Evolutionary conservation across 1,140 invertebrate genomes (phyloP).

Genomic region (Ctenoplectra terminalis): DNA sequence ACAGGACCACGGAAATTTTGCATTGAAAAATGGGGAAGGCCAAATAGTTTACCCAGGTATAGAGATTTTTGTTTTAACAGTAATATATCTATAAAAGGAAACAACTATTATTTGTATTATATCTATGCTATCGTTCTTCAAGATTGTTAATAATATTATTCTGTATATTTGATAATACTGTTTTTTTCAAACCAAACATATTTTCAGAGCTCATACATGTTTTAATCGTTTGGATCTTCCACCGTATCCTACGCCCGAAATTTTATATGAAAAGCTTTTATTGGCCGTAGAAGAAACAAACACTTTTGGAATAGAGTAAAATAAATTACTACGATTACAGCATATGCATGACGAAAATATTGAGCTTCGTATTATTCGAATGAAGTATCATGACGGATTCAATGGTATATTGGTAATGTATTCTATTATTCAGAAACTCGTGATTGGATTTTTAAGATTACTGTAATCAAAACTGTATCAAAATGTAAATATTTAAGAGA

Average conservation of each 20-base stretch:
- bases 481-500: conserved; percentile 48
- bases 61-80: not conserved
- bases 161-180: conserved; percentile 12
- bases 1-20: conserved; percentile 98
- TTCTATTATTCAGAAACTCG: conserved; percentile 14
- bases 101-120: conserved; percentile 12
- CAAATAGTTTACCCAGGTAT: conserved; percentile 95
- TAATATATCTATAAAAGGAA: not conserved
- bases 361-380: not conserved
- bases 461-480: conserved; percentile 55
- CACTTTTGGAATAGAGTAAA: conserved; percentile 98
- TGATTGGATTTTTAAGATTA: conserved; percentile 40
- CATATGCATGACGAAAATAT: conserved; percentile 7
- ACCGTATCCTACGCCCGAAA: conserved; percentile 96
- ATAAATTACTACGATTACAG: conserved; percentile 30
- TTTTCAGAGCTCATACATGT: conserved; percentile 95
- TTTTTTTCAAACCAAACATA: not conserved
- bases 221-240: conserved; percentile 98
- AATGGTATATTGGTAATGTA: conserved; percentile 30
- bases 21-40: conserved; percentile 98
- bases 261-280: conserved; percentile 96
- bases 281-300: conserved; percentile 98
- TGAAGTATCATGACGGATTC: conserved; percentile 11
- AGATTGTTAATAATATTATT: conserved; percentile 11
- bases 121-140: not conserved